Evolutionary conservation across 30 jellyfish, hydroid and myxozoan genomes (phyloP).

Genomic region (Mastigias papua): DNA sequence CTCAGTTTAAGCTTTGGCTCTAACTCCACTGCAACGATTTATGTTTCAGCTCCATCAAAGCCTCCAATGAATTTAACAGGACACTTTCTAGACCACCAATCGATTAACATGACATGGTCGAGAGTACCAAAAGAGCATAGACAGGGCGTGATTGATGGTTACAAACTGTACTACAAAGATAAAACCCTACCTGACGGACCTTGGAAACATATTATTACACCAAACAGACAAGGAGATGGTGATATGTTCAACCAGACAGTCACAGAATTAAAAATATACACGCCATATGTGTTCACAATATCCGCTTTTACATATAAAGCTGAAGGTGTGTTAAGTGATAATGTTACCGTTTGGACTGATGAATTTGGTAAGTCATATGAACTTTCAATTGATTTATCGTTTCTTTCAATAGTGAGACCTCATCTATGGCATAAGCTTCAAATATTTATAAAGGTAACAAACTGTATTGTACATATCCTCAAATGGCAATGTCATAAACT

Average conservation of each 20-base stretch:
- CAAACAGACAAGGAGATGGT: slow-evolving; percentile 27
- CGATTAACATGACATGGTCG: slow-evolving; percentile 35
- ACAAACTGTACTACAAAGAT: slow-evolving; percentile 49
- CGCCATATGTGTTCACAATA: slow-evolving; percentile 43
- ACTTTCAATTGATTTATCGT: too few species aligned
- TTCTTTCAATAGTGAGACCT: too few species aligned
- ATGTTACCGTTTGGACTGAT: slow-evolving; percentile 73
- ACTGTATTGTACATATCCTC: too few species aligned
- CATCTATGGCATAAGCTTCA: too few species aligned
- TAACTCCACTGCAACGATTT: not conserved
- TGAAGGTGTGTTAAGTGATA: slow-evolving; percentile 44
- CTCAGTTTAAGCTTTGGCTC: too few species aligned
- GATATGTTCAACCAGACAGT: slow-evolving; percentile 29
- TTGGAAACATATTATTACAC: slow-evolving; percentile 16
- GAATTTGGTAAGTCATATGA: slow-evolving; percentile 47
- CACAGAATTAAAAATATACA: slow-evolving; percentile 42
- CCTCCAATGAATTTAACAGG: slow-evolving; percentile 69
- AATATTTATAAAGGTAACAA: too few species aligned
- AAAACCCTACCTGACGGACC: slow-evolving; percentile 19
- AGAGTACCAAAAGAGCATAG: slow-evolving; percentile 37
- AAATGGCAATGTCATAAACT: too few species aligned
- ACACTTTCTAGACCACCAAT: slow-evolving; percentile 46
- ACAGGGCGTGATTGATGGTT: slow-evolving; percentile 63
- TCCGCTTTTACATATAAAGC: slow-evolving; percentile 42
- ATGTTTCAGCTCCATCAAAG: slow-evolving; percentile 37